These are phyloP conservation scores for Spea bombifrons DNA, from an alignment of 2,113 vertebrate genomes.

Conservation along the genomic window DNA sequence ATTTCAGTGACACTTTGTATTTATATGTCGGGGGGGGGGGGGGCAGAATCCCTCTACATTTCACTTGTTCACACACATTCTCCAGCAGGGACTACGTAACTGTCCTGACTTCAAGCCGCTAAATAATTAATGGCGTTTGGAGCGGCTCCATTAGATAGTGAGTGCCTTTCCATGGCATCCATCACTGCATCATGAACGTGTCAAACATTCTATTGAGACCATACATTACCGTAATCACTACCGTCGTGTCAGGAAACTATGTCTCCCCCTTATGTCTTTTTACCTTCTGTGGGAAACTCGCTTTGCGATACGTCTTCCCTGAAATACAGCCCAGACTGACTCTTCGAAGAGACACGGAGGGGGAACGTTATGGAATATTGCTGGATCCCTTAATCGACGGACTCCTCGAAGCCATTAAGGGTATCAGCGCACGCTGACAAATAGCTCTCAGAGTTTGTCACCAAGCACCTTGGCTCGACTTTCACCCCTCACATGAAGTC, in stretches of 20 bases:
- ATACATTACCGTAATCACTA: constrained; percentile 8
- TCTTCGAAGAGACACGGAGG: too few relatives aligned
- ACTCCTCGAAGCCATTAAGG: too few relatives aligned
- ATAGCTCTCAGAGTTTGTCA: too few relatives aligned
- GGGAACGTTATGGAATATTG: too few relatives aligned
- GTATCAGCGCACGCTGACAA: too few relatives aligned
- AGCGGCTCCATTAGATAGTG: constrained; percentile 5
- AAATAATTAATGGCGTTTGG: constrained; percentile 3
- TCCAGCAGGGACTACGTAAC: not conserved
- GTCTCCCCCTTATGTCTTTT: not conserved
- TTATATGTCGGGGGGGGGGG: not conserved
- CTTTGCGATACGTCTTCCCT: not conserved
- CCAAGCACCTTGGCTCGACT: too few relatives aligned
- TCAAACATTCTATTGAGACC: not conserved
- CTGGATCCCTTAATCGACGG: too few relatives aligned
- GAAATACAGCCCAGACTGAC: too few relatives aligned
- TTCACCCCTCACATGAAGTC: too few relatives aligned
- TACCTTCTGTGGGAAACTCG: not conserved
- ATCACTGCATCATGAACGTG: not conserved
- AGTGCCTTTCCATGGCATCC: not conserved
- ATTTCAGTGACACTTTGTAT: not conserved
- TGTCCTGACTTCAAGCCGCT: constrained; percentile 19
- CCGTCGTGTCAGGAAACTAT: not conserved
- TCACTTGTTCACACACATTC: not conserved
- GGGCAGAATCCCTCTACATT: not conserved